Conservation (phyloP, 2,888 invertebrate species). For the Amblyteles armatorius region DNA sequence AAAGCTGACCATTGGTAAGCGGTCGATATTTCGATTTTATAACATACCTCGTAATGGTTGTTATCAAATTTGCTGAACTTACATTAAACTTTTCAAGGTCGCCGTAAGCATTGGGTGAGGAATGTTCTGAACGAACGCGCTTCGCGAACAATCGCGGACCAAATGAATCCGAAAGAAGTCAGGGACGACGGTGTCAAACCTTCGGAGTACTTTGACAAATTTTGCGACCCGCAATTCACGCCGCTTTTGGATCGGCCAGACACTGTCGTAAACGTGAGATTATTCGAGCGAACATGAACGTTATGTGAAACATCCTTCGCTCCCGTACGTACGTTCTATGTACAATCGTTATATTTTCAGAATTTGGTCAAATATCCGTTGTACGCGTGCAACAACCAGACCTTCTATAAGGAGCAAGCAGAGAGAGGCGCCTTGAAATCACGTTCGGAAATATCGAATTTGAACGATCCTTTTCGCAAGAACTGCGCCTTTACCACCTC, state of each 20-base stretch:
- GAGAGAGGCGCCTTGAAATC: slow-evolving; percentile 64
- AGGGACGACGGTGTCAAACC: slow-evolving; percentile 35
- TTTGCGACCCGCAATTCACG: slow-evolving; percentile 62
- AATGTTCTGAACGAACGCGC: slow-evolving; percentile 55
- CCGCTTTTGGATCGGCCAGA: slow-evolving; percentile 60
- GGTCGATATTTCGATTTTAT: neutral
- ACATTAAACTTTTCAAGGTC: slow-evolving; percentile 79
- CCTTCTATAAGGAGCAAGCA: slow-evolving; percentile 64
- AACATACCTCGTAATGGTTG: neutral
- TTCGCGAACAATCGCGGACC: slow-evolving; percentile 36
- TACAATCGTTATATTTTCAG: slow-evolving; percentile 40
- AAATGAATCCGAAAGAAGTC: slow-evolving; percentile 34
- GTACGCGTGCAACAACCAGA: slow-evolving; percentile 61
- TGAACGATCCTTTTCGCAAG: slow-evolving; percentile 69
- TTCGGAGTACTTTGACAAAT: slow-evolving; percentile 67
- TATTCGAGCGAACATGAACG: neutral
- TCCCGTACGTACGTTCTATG: no score
- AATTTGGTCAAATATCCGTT: slow-evolving; percentile 63
- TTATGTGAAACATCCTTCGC: no score
- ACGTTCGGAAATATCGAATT: slow-evolving; percentile 62
- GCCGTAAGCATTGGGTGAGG: slow-evolving; percentile 61
- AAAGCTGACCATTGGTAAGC: slow-evolving; percentile 31
- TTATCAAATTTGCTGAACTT: slow-evolving; percentile 84
- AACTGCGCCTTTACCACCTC: slow-evolving; percentile 67
- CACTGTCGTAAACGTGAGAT: slow-evolving; percentile 56